Evolutionary conservation across 2,113 vertebrate genomes (phyloP).

Genomic region (Dinomys branickii): DNA sequence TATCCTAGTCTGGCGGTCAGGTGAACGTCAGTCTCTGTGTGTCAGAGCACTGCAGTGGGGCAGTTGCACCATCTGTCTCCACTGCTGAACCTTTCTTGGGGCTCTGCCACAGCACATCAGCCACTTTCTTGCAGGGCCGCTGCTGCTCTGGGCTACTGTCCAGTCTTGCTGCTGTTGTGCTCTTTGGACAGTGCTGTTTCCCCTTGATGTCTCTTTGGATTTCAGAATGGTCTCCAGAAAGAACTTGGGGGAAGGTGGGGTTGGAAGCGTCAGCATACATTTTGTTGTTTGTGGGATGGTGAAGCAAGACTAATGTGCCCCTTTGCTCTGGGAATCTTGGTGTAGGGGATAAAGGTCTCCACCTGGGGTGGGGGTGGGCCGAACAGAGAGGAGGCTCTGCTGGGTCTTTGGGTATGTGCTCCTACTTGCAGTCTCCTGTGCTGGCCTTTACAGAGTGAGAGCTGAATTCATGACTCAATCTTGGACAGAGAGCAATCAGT

Average conservation of each 20-base stretch:
- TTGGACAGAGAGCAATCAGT: not conserved
- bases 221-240: not conserved
- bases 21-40: not conserved
- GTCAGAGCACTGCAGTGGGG: not conserved
- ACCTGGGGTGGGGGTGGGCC: not conserved
- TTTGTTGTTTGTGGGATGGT: not conserved
- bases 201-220: not conserved
- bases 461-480: not conserved
- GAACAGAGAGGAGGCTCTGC: not conserved
- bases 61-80: not conserved
- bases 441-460: constrained; percentile 37
- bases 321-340: not conserved
- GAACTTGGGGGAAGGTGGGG: not conserved
- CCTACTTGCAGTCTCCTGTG: not conserved
- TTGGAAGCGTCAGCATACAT: not conserved
- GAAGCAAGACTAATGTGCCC: not conserved
- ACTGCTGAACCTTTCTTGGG: not conserved
- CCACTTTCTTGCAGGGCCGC: not conserved
- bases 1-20: not conserved
- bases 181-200: not conserved
- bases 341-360: not conserved
- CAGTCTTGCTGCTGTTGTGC: not conserved
- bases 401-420: not conserved
- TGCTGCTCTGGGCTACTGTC: not conserved
- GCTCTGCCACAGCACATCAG: not conserved